Evolutionary conservation across 2,113 vertebrate genomes (phyloP).

Genomic region (Suncus etruscus): DNA sequence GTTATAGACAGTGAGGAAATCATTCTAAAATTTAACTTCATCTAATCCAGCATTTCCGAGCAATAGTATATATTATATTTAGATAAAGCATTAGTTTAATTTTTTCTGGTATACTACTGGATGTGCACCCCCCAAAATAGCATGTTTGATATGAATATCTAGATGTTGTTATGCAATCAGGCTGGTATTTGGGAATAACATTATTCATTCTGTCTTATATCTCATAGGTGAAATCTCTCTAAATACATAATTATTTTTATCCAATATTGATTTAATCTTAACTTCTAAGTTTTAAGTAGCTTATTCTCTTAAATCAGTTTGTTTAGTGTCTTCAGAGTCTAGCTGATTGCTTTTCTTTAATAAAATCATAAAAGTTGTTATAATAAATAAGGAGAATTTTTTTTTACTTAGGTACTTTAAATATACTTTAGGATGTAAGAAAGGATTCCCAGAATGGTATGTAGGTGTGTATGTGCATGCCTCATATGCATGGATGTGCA

Average conservation of each 20-base stretch:
- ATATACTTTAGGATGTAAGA: conserved; percentile 23
- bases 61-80: neutral
- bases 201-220: neutral
- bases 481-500: neutral
- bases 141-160: neutral
- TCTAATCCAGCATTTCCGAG: neutral
- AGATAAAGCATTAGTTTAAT: neutral
- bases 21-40: neutral
- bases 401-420: conserved; percentile 46
- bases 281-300: neutral
- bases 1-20: neutral
- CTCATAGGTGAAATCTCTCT: neutral
- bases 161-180: neutral
- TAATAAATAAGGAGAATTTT: conserved; percentile 45
- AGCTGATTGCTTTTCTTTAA: neutral
- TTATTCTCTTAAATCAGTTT: neutral
- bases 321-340: conserved; percentile 22
- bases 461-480: neutral
- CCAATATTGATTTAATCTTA: neutral
- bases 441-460: conserved; percentile 58
- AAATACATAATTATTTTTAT: conserved; percentile 15
- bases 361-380: neutral
- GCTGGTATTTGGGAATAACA: neutral
- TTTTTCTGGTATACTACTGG: neutral
- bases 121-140: neutral